Evolutionary conservation across 2,797 vertebrate species (phyloP), one percentile per base, ranked within the genome.

Genomic region (Triplophysa yarkandensis): DNA sequence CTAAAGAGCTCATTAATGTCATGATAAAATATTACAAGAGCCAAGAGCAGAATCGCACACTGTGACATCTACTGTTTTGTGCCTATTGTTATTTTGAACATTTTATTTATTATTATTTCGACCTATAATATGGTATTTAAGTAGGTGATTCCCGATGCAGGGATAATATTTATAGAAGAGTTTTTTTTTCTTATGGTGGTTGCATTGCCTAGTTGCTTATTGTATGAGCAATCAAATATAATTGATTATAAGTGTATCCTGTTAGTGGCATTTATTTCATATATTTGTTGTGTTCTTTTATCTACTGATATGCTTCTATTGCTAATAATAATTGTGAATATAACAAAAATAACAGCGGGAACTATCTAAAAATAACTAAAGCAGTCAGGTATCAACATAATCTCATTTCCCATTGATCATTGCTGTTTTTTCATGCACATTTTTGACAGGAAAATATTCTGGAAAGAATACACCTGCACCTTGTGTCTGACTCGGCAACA

Each of bases 401-500:
- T 61, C 27, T 34, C 16, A 67, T n/a, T 16, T 4, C 28, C 60
- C 43, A 60, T 27, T 65, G 50, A 65, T 65, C 8, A 36, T 16
- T 62, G 32, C 9, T 62, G n/a, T 62, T 34, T 34, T 62, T 21
- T 62, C 64, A 61, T 27, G 23, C 14, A 13, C 66, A 46, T 39
- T 72, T 32, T 61, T 58, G 82, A 76, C 76, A 99, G 97, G 96
- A 99, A 86, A 98, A 97, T 82, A 98, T 98, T 85, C 85, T 99
- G 82, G 94, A 97, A 84, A 91, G 95, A 82, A 98, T 99, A 85
- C 97, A 99, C 83, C 92, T 96, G 67, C 97, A 99, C 86, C 91
- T 97, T 4, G 97, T 96, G 81, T 95, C 95, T 77, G 95, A 95
- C 85, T 87, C 89, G 1, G 90, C 93, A 6, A 89, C 93, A 1